Base-by-base conservation (phyloP, 2,113 vertebrate genomes). In the Neotoma lepida region DNA sequence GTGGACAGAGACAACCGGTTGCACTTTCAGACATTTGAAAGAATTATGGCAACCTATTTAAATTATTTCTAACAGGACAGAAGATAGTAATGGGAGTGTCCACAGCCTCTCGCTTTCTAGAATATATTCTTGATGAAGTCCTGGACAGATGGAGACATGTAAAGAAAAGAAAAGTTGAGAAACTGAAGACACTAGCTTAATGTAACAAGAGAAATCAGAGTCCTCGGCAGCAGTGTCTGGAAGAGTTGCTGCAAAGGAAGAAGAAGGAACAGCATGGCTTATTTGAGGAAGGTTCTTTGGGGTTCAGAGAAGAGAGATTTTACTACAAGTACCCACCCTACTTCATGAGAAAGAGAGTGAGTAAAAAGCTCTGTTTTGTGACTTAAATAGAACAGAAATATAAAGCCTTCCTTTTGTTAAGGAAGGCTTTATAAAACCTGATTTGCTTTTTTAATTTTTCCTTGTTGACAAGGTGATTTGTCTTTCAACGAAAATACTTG, bases 331-430 rank as follows among this genome's bases (percentile, higher is more conserved):
- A 14, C 51, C 58, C 88, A 35, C 41, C 26, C n/a, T 86, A 54
- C 44, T 26, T 82, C 81, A 56, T 39, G 64, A 73, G 51, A 86
- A 66, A 46, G 28, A 82, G 39, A 51, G 6, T 39, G 61, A 70
- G 44, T 30, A 76, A 86, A 90, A 94, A 63, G 18, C 51, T 66
- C 78, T 88, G 61, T 18, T 90, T 78, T 86, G 20, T 89, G 76
- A 86, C 41, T 92, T 68, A 84, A 73, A 64, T 51, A 26, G 10
- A 41, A 68, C 14, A 68, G 33, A 68, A 68, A 68, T 17, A 68
- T 35, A 66, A 66, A 66, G 8, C 30, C 2, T 66, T 14, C 7
- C 8, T 41, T 49, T 68, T 17, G 51, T 73, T 81, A 66, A 64
- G 61, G n/a, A 35, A 93, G 12, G 56, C 18, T 90, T 88, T 4